Conservation (phyloP, 1,140 invertebrate species). For the Anoplophora glabripennis region DNA sequence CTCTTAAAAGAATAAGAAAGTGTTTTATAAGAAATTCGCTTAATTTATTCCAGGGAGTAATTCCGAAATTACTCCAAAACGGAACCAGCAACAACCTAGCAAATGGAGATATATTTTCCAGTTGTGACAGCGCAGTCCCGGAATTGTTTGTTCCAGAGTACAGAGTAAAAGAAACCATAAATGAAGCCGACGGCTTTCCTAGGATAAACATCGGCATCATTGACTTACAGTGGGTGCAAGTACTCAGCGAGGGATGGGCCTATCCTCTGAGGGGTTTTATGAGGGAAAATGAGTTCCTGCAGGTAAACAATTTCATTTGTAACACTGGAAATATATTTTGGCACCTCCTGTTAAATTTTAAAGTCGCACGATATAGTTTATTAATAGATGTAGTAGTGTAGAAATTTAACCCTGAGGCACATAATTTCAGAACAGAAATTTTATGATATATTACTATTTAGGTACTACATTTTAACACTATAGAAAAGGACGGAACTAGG, state of each 20-base stretch:
- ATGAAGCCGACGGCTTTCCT: conserved; percentile 69
- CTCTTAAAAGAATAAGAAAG: too few relatives aligned
- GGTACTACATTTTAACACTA: conserved; percentile 86
- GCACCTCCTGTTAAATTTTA: too few relatives aligned
- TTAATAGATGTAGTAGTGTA: too few relatives aligned
- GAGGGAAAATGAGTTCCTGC: conserved; percentile 91
- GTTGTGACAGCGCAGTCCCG: conserved; percentile 57
- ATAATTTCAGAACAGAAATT: too few relatives aligned
- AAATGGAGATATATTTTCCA: conserved; percentile 9
- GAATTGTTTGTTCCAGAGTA: conserved; percentile 82
- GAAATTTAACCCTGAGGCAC: too few relatives aligned
- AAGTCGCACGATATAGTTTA: too few relatives aligned
- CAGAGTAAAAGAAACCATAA: conserved; percentile 57
- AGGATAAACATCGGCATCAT: conserved; percentile 74
- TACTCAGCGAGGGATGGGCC: conserved; percentile 97
- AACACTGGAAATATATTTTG: too few relatives aligned
- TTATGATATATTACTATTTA: conserved; percentile 2
- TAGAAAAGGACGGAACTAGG: conserved; percentile 64
- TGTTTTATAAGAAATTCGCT: too few relatives aligned
- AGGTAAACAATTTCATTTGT: too few relatives aligned
- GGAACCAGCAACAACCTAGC: background rate
- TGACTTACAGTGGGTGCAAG: conserved; percentile 94
- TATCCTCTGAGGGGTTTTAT: conserved; percentile 94
- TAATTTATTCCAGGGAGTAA: conserved; percentile 24
- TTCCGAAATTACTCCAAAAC: conserved; percentile 15